These are phyloP conservation scores for Caenorhabditis zanzibari DNA, from an alignment of 2,888 invertebrate species.

Conservation along the genomic window DNA sequence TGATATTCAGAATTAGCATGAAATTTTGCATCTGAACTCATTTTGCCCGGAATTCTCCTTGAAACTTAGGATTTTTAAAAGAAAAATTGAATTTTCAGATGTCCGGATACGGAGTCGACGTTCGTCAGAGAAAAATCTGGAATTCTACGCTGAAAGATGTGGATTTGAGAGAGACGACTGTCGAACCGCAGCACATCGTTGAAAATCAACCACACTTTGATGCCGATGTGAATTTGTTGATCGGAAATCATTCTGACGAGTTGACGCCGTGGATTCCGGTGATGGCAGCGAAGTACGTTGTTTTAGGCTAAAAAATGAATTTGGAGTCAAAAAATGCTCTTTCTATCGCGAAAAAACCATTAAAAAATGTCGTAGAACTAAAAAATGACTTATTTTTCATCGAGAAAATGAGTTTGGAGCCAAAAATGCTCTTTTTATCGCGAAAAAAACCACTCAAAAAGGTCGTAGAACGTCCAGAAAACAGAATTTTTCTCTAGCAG, in stretches of 20 bases:
- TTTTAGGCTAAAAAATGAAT: too few species aligned
- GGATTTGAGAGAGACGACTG: conserved; percentile 65
- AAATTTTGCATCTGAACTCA: too few species aligned
- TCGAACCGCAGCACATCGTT: conserved; percentile 70
- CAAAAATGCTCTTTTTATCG: too few species aligned
- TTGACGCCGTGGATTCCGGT: conserved; percentile 99
- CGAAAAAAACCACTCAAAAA: too few species aligned
- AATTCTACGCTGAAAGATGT: conserved; percentile 40
- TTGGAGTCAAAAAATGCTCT: not conserved
- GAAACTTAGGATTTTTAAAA: too few species aligned
- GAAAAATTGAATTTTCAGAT: conserved; percentile 31
- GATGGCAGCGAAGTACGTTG: conserved; percentile 89
- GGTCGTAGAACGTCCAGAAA: too few species aligned
- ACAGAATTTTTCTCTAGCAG: too few species aligned
- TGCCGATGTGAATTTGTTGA: conserved; percentile 85
- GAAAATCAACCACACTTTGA: conserved; percentile 67
- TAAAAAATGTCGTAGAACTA: too few species aligned
- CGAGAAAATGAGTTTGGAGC: too few species aligned
- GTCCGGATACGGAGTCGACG: conserved; percentile 74
- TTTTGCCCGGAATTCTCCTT: too few species aligned
- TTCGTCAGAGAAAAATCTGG: conserved; percentile 89
- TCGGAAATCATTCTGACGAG: conserved; percentile 99
- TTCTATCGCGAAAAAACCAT: not conserved
- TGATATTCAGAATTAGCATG: too few species aligned
- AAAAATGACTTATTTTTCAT: too few species aligned